phyloP scores from a whole-genome alignment of 2,888 invertebrate genomes.

The Hyles lineata region DNA sequence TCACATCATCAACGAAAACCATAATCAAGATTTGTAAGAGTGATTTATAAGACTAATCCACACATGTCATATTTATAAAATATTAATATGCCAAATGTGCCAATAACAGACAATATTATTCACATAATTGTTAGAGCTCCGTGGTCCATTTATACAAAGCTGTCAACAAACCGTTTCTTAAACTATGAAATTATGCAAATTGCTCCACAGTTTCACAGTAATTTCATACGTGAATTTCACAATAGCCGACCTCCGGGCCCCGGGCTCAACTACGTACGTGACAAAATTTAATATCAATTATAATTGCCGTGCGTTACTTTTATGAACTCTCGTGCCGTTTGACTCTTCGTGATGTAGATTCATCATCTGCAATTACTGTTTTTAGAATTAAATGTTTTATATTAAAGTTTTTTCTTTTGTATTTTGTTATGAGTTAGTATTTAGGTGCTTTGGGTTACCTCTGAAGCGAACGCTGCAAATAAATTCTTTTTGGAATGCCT shows the following conservation, averaged over 20 bases:
- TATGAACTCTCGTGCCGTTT: slow-evolving; percentile 23
- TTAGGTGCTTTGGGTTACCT: no score
- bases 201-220: slow-evolving; percentile 46
- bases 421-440: neutral
- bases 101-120: neutral
- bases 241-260: slow-evolving; percentile 44
- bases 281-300: slow-evolving; percentile 46
- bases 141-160: slow-evolving; percentile 37
- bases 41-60: no score
- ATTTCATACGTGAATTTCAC: slow-evolving; percentile 57
- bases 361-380: slow-evolving; percentile 6
- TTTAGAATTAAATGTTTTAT: neutral
- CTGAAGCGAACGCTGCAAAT: no score
- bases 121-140: slow-evolving; percentile 28
- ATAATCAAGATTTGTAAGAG: no score
- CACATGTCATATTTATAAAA: neutral
- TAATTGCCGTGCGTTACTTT: slow-evolving; percentile 24
- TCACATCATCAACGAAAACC: no score
- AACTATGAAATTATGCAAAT: slow-evolving; percentile 62
- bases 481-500: no score
- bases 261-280: slow-evolving; percentile 52
- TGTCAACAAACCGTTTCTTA: slow-evolving; percentile 55
- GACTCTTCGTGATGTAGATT: slow-evolving; percentile 17
- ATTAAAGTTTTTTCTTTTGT: neutral
- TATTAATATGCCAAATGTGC: neutral